phyloP scores from a whole-genome alignment of 2,113 vertebrate species.

The Lophius piscatorius region DNA sequence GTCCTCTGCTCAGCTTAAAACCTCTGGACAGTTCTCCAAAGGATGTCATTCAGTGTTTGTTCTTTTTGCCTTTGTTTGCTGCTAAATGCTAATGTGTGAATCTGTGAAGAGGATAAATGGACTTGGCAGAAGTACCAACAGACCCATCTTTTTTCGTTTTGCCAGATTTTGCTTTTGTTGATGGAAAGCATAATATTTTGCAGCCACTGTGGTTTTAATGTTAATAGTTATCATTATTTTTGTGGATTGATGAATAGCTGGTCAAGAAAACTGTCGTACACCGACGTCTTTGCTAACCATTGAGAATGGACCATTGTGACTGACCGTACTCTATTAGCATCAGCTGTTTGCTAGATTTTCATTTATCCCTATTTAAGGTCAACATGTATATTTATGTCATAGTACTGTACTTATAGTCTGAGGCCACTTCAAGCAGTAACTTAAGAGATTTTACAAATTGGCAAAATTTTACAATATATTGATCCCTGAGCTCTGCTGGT shows the following conservation, averaged over 20 bases:
- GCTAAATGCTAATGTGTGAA: conserved; percentile 11
- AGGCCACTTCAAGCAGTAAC: no score
- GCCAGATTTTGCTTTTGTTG: neutral
- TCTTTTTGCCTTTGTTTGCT: neutral
- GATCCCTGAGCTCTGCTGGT: no score
- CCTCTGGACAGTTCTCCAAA: conserved; percentile 23
- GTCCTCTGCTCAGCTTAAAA: conserved; percentile 21
- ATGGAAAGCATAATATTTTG: neutral
- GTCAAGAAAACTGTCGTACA: neutral
- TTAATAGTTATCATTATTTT: conserved; percentile 1
- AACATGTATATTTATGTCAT: no score
- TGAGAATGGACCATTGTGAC: conserved; percentile 4
- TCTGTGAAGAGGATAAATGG: conserved; percentile 15
- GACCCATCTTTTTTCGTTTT: neutral
- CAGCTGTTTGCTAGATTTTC: neutral
- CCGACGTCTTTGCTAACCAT: neutral
- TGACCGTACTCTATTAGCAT: neutral
- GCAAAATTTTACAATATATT: no score
- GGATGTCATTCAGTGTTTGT: conserved; percentile 3
- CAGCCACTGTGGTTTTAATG: neutral
- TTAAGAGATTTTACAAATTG: no score
- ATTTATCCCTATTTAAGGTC: no score
- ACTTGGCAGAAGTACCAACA: conserved; percentile 1
- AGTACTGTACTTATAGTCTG: no score
- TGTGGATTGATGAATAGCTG: neutral